Evolutionary conservation across 2,113 vertebrate genomes (phyloP).

Genomic region (Phrynosoma platyrhinos): DNA sequence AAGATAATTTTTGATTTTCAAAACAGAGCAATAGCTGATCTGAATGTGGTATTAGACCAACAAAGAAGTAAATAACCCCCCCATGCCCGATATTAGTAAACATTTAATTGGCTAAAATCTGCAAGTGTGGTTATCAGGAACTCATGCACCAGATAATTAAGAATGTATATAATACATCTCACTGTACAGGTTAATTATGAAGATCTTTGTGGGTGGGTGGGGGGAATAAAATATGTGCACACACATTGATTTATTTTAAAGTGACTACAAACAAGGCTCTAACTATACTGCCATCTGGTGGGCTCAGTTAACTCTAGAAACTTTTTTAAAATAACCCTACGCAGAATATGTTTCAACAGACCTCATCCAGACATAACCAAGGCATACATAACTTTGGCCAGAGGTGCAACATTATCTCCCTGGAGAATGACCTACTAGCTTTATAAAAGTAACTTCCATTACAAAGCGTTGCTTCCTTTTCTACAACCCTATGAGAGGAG

Average conservation of each 20-base stretch:
- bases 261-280: slow-evolving; percentile 10
- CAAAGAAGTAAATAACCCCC: not conserved
- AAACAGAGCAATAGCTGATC: not conserved
- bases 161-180: not conserved
- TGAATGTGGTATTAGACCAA: not conserved
- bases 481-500: not conserved
- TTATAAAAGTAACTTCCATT: not conserved
- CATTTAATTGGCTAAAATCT: not conserved
- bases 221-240: no score
- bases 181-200: not conserved
- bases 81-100: not conserved
- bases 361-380: no score
- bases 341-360: not conserved
- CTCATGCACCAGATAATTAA: not conserved
- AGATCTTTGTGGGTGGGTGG: not conserved
- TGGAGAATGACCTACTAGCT: not conserved
- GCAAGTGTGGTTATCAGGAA: not conserved
- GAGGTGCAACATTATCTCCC: no score
- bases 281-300: slow-evolving; percentile 65
- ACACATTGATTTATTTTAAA: slow-evolving; percentile 45
- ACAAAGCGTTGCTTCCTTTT: not conserved
- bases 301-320: slow-evolving; percentile 11
- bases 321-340: not conserved
- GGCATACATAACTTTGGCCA: not conserved
- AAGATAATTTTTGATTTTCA: not conserved